These are phyloP conservation scores for Araneus ventricosus DNA, from an alignment of 1,140 invertebrate genomes.

Conservation along the genomic window DNA sequence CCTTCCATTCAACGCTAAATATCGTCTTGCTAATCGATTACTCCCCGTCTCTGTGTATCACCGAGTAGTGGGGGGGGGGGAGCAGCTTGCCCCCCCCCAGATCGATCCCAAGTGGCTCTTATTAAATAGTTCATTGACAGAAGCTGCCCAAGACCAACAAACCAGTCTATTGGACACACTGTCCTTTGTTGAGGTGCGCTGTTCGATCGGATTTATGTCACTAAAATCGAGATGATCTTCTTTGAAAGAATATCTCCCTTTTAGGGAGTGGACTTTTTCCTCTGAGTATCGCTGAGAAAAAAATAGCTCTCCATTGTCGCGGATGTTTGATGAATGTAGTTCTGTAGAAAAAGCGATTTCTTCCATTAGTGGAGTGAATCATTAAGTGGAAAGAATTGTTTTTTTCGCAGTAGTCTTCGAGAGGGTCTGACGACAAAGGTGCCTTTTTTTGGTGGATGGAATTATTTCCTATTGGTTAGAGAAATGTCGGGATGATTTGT, in stretches of 20 bases:
- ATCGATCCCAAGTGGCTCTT: not conserved
- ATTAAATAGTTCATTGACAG: constrained; percentile 7
- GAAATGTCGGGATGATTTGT: not conserved
- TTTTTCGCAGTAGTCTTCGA: not conserved
- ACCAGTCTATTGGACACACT: not conserved
- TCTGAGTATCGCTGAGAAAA: not conserved
- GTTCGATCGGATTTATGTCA: not conserved
- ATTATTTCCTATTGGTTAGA: no score
- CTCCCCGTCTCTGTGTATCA: not conserved
- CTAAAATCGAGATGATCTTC: not conserved
- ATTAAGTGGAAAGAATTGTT: not conserved
- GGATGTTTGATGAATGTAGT: not conserved
- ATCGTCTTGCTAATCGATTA: not conserved
- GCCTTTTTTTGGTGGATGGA: not conserved
- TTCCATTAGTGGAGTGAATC: not conserved
- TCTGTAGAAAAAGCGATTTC: not conserved
- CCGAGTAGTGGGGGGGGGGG: not conserved
- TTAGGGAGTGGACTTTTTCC: not conserved
- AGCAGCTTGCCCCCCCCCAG: not conserved
- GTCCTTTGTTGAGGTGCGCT: not conserved
- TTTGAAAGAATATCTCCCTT: not conserved
- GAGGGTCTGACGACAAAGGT: not conserved
- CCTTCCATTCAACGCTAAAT: not conserved
- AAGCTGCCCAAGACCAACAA: not conserved
- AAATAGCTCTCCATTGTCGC: not conserved